Base-by-base conservation (phyloP, 1,140 invertebrate species). In the Coenobita brevimanus region DNA sequence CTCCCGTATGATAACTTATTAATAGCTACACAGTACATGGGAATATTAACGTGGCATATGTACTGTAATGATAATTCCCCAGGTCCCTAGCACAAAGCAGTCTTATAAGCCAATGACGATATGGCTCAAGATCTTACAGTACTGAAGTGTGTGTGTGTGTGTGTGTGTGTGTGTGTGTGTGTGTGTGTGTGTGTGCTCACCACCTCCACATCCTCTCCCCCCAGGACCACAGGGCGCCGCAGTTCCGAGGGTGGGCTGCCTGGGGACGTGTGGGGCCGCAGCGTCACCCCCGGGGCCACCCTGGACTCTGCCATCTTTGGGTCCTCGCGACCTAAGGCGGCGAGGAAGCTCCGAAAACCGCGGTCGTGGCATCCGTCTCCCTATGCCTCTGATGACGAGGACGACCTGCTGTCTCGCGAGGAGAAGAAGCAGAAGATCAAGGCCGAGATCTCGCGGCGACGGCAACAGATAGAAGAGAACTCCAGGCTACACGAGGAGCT, bases 381-480 rank as follows among this genome's bases (percentile, higher is more conserved):
- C 4, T 94, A 94, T 88, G 93, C 92, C 30, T 93, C 93, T 75
- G 94, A 94, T 89, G 93, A 93, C 85, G 93, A 93, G 64, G 92
- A 92, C 73, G 92, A 94, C 75, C 90, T 93, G 71, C 88, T 93
- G 36, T 93, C 91, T 27, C 88, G 94, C 2, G 94, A 95, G 91
- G 94, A 95, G 90, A 95, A 94, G 91, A 94, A 95, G 89, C 93
- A 94, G 17, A 93, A 94, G 89, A 94, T 95, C 67, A 95, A 95
- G 91, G 94, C 94, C 15, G 95, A 95, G 92, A 95, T 95, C 82
- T 94, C 94, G 3, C 92, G 94, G 46, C 91, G 95, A 3, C 93
- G 94, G 76, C 93, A 93, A 84, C 94, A 95, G 91, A 94, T 95
- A n/a, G 94, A 95, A 91, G 94, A 95, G 88, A 94, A 94, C 76